Evolutionary conservation across 2,888 invertebrate genomes (phyloP).

Genomic region (Euzophera pinguis): DNA sequence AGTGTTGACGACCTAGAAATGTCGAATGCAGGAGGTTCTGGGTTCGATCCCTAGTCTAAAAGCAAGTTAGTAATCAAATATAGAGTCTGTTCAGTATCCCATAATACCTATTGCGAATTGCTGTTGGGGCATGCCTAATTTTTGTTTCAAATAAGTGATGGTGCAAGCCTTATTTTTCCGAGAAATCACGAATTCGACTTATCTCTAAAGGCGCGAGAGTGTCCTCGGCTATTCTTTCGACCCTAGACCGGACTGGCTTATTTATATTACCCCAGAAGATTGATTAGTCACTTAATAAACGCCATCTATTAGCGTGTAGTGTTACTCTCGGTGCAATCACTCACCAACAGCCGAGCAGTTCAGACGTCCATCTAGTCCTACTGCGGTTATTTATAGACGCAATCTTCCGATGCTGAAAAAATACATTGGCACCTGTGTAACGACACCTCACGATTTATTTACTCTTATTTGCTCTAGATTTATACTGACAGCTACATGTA

Average conservation of each 20-base stretch:
- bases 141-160: too few relatives aligned
- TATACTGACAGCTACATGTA: slow-evolving; percentile 33
- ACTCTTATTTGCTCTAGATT: slow-evolving; percentile 53
- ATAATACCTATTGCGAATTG: too few relatives aligned
- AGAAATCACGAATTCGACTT: too few relatives aligned
- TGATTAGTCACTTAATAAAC: slow-evolving; percentile 72
- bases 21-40: too few relatives aligned
- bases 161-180: too few relatives aligned
- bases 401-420: slow-evolving; percentile 58
- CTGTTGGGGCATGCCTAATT: too few relatives aligned
- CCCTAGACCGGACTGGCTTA: not conserved
- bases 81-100: too few relatives aligned
- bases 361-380: slow-evolving; percentile 42
- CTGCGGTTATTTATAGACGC: slow-evolving; percentile 67
- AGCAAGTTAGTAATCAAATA: too few relatives aligned
- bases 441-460: slow-evolving; percentile 55
- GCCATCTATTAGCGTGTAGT: slow-evolving; percentile 60
- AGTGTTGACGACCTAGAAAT: too few relatives aligned
- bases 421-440: slow-evolving; percentile 51
- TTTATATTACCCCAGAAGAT: slow-evolving; percentile 4
- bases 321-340: slow-evolving; percentile 59
- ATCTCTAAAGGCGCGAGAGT: too few relatives aligned
- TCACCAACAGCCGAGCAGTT: slow-evolving; percentile 50
- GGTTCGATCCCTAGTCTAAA: too few relatives aligned
- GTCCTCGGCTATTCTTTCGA: too few relatives aligned